phyloP scores from a whole-genome alignment of 2,888 invertebrate genomes.

The Pardosa pseudoannulata region DNA sequence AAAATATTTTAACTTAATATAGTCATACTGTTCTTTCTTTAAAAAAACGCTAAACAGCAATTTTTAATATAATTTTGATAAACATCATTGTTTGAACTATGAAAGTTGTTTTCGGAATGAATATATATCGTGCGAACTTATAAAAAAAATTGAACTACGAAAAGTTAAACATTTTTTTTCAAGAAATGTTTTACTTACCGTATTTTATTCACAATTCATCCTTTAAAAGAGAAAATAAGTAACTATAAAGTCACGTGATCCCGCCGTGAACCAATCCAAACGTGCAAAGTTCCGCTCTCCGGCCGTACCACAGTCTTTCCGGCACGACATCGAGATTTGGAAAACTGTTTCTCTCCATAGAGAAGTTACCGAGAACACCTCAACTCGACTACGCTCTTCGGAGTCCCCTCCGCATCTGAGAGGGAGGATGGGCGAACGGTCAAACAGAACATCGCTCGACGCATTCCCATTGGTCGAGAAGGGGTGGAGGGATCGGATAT shows the following conservation, averaged over 20 bases:
- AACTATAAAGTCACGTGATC: neutral
- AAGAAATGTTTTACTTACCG: too few relatives aligned
- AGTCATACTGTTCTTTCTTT: too few relatives aligned
- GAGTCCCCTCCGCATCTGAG: slow-evolving; percentile 49
- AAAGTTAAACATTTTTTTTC: too few relatives aligned
- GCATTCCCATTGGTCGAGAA: slow-evolving; percentile 57
- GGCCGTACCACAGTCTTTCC: neutral
- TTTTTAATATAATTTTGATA: too few relatives aligned
- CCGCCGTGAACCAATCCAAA: neutral
- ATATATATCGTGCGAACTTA: too few relatives aligned
- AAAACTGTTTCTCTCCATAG: neutral
- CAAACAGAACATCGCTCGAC: slow-evolving; percentile 48
- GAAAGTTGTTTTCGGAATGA: too few relatives aligned
- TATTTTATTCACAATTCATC: too few relatives aligned
- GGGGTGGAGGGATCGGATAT: slow-evolving; percentile 6
- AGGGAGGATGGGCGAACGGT: slow-evolving; percentile 25
- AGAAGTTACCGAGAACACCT: neutral
- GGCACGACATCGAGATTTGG: neutral
- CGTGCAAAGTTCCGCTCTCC: neutral
- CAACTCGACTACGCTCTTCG: neutral
- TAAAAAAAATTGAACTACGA: too few relatives aligned
- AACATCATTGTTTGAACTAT: too few relatives aligned
- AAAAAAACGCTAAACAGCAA: too few relatives aligned
- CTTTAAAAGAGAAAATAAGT: too few relatives aligned
- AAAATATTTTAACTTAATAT: too few relatives aligned